Evolutionary conservation across 2,888 invertebrate species (phyloP), one percentile per base, ranked within the genome.

Genomic region (Xestia sexstrigata): DNA sequence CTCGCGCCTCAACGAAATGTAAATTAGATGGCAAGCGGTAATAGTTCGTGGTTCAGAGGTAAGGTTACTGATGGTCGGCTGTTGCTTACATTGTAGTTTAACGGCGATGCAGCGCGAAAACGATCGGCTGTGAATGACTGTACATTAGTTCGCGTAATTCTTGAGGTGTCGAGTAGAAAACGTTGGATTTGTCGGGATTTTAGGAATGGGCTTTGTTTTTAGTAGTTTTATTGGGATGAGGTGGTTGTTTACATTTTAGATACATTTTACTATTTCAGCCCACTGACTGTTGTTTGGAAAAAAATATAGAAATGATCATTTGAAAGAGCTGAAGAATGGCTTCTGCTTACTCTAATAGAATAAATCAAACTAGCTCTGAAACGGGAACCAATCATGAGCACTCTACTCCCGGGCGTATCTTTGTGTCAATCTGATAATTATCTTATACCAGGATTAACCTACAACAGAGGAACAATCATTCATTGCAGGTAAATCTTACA

Each of bases 1-100:
- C 89, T 89, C 89, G 89, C 92, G 92, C 91, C 89, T 91, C 90
- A 84, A 86, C 87, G 88, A 91, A 91, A 93, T 93, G 93, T 90
- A 93, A 94, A 94, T 93, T 92, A 92, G 91, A 88, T 75, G 82
- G 87, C 71, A 78, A 81, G 76, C 82, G 87, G 84, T 89, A 90
- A 90, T 89, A 87, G 89, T 88, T 90, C 90, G 89, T 89, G 90
- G 90, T 89, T 89, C 88, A 88, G 86, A 89, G 91, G 87, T 90
- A 88, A 86, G 72, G 85, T 91, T 90, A 85, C 86, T 82, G 82
- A 84, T 86, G 84, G 79, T 70, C 23, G 71, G 58, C 60, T 83
- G 80, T 76, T 84, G 72, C 85, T 87, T 80, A 75, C 84, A 79
- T 83, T 83, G 84, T 86, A 73, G 70, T 77, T 86, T 84, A 84